phyloP scores from a whole-genome alignment of 2,797 vertebrate species.

The Macroramphosus scolopax region DNA sequence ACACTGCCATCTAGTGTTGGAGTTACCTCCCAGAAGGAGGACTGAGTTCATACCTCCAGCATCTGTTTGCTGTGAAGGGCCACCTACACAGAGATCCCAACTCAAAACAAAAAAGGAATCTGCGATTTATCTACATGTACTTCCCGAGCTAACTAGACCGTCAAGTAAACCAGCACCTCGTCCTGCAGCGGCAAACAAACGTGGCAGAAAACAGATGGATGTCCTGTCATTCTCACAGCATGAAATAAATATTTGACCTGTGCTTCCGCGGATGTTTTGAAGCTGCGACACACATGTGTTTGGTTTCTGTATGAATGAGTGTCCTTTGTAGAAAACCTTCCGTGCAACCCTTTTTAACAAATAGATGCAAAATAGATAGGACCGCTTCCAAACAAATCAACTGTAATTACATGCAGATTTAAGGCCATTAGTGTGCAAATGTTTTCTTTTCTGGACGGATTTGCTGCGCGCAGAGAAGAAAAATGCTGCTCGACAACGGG shows the following conservation, averaged over 20 bases:
- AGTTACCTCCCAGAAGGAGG: neutral
- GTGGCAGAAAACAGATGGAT: constrained; percentile 27
- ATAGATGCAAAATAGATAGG: neutral
- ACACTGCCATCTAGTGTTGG: constrained; percentile 72
- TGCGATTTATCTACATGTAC: constrained; percentile 31
- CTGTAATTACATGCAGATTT: constrained; percentile 5
- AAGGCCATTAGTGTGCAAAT: neutral
- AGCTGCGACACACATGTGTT: constrained; percentile 4
- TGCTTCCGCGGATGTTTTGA: constrained; percentile 9
- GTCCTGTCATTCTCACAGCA: neutral
- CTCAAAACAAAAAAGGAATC: constrained; percentile 25
- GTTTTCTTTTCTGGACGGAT: neutral
- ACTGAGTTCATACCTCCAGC: constrained; percentile 10
- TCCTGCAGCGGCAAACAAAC: constrained; percentile 41
- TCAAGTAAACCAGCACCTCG: constrained; percentile 48
- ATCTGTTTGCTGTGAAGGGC: constrained; percentile 63
- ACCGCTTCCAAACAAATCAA: neutral
- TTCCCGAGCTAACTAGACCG: constrained; percentile 8
- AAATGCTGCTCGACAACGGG: constrained; percentile 9
- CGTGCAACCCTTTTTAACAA: neutral
- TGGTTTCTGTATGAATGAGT: too few species aligned
- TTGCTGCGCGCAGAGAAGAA: neutral
- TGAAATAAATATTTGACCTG: constrained; percentile 16
- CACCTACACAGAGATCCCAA: constrained; percentile 54
- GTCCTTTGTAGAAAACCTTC: constrained; percentile 1